Base-by-base conservation (phyloP, 1,140 invertebrate genomes). In the Drosophila persimilis region DNA sequence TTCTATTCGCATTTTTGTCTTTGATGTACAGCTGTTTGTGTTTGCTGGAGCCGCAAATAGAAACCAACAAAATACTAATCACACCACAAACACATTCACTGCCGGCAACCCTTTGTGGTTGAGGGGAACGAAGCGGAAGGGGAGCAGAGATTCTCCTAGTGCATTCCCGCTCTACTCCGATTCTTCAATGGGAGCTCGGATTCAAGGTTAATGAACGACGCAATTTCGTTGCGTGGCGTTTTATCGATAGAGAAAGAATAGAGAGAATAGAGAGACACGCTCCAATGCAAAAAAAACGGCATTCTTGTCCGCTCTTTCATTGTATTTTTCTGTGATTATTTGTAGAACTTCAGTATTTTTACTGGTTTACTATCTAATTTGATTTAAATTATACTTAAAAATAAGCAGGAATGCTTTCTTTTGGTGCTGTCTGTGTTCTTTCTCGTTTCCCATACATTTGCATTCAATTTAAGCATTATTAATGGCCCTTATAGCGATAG, bases 41-140 rank as follows among this genome's bases (percentile, higher is more conserved):
- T 51, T 20, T 57, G 35, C 44, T 43, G 57, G 74, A 83, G 69
- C 74, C 58, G 50, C 70, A 81, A 81, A 81, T 81, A 78, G 79
- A 81, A 84, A 81, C 78, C 47, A 46, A 81, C 3, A 3, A 39
- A 9, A 35, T 11, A 4, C 9, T 20, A 20, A 20, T 20, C 20
- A 20, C 20, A 20, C 20, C 20, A 20, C 9, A 35, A 35, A 46
- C 45, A 62, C 39, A 70, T 63, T 74, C 50, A 81, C 61, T 63
- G 52, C 56, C 45, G 46, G 15, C 31, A 31, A 3, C 20, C 8
- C 5, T 5, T 17, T 47, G 4, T 3, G 20, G 4, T 8, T 9
- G 46, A 11, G 5, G 46, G 46, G 46, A 17, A 5, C 22, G 46
- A 22, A 22, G 35, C 0, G 35, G 4, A 5, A 4, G 35, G 11